Base-by-base conservation (phyloP, 2,888 invertebrate genomes). In the Caenorhabditis macrosperma region DNA sequence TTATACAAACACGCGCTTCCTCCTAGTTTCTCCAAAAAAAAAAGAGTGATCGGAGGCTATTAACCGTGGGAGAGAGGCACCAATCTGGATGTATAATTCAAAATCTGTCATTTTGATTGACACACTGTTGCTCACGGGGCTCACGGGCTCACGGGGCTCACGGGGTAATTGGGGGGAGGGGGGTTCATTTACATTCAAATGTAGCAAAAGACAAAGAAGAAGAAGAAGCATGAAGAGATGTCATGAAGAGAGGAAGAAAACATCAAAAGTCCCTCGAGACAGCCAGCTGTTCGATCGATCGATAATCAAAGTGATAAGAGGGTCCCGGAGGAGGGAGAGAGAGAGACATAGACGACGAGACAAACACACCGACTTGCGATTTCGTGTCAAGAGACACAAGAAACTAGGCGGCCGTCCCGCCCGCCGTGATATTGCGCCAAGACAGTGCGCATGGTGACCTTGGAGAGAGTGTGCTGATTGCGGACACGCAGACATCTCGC, bases 391-490 rank as follows among this genome's bases (percentile, higher is more conserved):
- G 44, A 54, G 60, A 60, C 60, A 54, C 46, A 22, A 17, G 66
- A 57, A 41, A 60, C 69, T 69, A 60, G 69, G 69, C 41, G 60
- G 60, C 52, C 60, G 46, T 22, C 66, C 33, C 10, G 5, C 48
- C 68, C 26, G 35, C 69, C 35, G 61, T 71, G 71, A 71, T 71
- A 71, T 63, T 71, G 71, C 71, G 71, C 71, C 71, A 71, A 71
- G 30, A 44, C 46, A 44, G 46, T 55, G 41, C 64, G 22, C 41
- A 61, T 71, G 61, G 71, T 72, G 72, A 72, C 72, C 72, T 72
- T 72, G 63, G 46, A 48, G 48, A 64, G 38, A 72, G 72, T 54
- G 44, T 30, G 22, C 20, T 63, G 57, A 55, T 63, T 35, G 33
- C 20, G 44, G 72, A 71, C 38, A 63, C 61, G 44, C 55, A 71